Percentiles rank a stretch among this genome's conserved stretches.
Conservation (phyloP, 2,888 invertebrate genomes). For the Apamea epomidion region DNA sequence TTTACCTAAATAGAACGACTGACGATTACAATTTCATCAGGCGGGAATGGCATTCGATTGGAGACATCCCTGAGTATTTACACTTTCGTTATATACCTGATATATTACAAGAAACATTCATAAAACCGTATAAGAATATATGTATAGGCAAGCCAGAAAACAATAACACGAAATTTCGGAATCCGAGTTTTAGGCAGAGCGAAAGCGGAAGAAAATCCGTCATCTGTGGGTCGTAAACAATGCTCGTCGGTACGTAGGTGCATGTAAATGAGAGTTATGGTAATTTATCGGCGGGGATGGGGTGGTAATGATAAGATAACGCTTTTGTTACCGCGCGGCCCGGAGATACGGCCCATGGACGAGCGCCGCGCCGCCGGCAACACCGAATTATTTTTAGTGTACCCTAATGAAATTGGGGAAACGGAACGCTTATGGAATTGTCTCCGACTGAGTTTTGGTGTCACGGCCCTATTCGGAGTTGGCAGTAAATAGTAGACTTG, state of each 20-base stretch:
- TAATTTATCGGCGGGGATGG: constrained; percentile 86
- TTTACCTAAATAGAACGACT: constrained; percentile 52
- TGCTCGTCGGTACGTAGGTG: constrained; percentile 81
- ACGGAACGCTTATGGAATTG: constrained; percentile 62
- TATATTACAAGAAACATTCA: constrained; percentile 54
- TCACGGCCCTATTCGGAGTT: constrained; percentile 34
- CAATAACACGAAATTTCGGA: constrained; percentile 67
- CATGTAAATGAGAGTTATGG: constrained; percentile 89
- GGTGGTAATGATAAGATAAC: constrained; percentile 88
- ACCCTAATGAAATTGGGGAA: constrained; percentile 63
- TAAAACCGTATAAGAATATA: constrained; percentile 41
- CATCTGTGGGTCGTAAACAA: constrained; percentile 88
- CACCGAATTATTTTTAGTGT: constrained; percentile 67
- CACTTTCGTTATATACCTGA: constrained; percentile 41
- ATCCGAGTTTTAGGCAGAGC: constrained; percentile 70
- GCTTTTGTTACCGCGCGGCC: constrained; percentile 80
- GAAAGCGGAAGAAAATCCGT: constrained; percentile 89
- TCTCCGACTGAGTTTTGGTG: constrained; percentile 45
- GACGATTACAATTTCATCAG: constrained; percentile 39
- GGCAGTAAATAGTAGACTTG: neutral
- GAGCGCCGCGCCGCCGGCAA: constrained; percentile 63
- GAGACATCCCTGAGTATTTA: constrained; percentile 55
- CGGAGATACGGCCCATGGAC: constrained; percentile 83
- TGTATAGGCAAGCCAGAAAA: constrained; percentile 32
- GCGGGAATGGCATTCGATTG: constrained; percentile 48